phyloP scores from a whole-genome alignment of 1,140 invertebrate genomes.

The Ceratitis capitata region DNA sequence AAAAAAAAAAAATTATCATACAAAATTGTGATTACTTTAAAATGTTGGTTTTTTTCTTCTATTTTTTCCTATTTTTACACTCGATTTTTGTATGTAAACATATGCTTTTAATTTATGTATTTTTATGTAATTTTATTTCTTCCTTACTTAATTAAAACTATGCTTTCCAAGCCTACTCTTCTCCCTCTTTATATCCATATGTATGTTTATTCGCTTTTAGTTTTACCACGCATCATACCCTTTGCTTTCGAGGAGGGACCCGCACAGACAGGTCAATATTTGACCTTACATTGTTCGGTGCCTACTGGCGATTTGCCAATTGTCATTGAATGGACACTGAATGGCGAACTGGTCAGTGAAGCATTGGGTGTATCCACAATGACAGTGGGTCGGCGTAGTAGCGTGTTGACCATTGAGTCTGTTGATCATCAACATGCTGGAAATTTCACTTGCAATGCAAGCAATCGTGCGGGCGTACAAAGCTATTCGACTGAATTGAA shows the following conservation, averaged over 20 bases:
- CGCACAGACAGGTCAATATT: constrained; percentile 61
- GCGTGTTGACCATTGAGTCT: constrained; percentile 73
- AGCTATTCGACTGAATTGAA: constrained; percentile 56
- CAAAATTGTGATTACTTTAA: constrained; percentile 15
- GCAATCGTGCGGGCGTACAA: constrained; percentile 72
- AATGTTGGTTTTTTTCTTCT: constrained; percentile 1
- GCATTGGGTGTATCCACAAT: constrained; percentile 68
- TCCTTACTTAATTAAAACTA: background rate
- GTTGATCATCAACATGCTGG: constrained; percentile 72
- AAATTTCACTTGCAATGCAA: constrained; percentile 75
- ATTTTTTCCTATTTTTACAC: constrained; percentile 42
- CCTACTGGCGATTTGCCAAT: constrained; percentile 79
- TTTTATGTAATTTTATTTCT: constrained; percentile 8
- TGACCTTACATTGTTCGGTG: constrained; percentile 73
- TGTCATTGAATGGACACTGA: constrained; percentile 77
- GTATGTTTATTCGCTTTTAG: constrained; percentile 67
- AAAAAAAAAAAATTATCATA: background rate
- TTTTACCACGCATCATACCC: constrained; percentile 77
- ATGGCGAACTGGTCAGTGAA: constrained; percentile 68
- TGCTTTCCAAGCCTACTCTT: background rate
- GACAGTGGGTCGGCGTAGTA: constrained; percentile 73
- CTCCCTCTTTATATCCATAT: constrained; percentile 45
- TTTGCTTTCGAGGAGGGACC: constrained; percentile 68
- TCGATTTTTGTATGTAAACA: constrained; percentile 44
- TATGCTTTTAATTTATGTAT: background rate